Conservation (phyloP, 2,888 invertebrate genomes). For the Agonopterix alstromeriana region DNA sequence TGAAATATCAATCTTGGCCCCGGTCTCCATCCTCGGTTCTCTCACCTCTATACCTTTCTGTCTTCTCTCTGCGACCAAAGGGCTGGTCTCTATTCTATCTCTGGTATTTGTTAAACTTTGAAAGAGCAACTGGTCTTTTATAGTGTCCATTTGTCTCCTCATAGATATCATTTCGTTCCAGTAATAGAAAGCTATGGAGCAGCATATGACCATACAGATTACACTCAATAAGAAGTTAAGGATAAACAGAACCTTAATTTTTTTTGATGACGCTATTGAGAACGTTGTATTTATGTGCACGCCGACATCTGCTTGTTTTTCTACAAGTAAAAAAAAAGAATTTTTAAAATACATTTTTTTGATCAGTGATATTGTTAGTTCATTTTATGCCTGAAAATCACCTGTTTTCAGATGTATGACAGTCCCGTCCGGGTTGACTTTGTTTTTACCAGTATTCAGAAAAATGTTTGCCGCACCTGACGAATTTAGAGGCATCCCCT, state of each 20-base stretch:
- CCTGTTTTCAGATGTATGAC: conserved; percentile 68
- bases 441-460: conserved; percentile 55
- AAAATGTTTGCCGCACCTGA: conserved; percentile 64
- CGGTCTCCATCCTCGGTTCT: conserved; percentile 35
- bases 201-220: conserved; percentile 55
- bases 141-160: conserved; percentile 51
- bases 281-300: conserved; percentile 68
- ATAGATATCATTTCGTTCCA: conserved; percentile 63
- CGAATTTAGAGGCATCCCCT: conserved; percentile 60
- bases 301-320: conserved; percentile 61
- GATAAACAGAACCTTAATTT: conserved; percentile 62
- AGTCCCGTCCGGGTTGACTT: conserved; percentile 61
- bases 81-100: conserved; percentile 41
- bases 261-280: conserved; percentile 70
- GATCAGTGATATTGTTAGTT: not conserved
- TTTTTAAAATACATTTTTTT: not conserved
- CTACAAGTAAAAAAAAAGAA: conserved; percentile 38
- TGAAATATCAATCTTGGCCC: conserved; percentile 22
- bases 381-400: conserved; percentile 26
- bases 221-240: conserved; percentile 61
- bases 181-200: conserved; percentile 59
- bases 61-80: conserved; percentile 32
- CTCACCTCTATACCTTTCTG: conserved; percentile 28
- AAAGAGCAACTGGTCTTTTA: conserved; percentile 50
- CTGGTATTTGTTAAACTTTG: conserved; percentile 28